A percentile compares a stretch with the other conserved stretches of the same genome.
Evolutionary conservation across 2,888 invertebrate species (phyloP).

Genomic region (Drosophila mimetica): DNA sequence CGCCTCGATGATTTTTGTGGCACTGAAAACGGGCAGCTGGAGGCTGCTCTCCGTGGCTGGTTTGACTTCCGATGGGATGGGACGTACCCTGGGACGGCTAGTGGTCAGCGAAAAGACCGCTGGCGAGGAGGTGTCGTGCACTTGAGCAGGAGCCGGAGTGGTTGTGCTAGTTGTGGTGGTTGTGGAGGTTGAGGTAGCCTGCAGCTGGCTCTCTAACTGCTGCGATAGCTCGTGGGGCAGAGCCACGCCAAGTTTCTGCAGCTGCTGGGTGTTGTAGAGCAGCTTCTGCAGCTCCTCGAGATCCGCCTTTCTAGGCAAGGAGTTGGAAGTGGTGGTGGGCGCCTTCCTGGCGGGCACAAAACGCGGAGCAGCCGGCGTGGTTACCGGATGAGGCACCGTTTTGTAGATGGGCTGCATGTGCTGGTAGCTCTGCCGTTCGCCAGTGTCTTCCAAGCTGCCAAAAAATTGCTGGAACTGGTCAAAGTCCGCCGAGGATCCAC

Average conservation of each 20-base stretch:
- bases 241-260: constrained; percentile 78
- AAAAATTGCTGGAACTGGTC: constrained; percentile 71
- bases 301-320: constrained; percentile 81
- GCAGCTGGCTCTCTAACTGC: constrained; percentile 73
- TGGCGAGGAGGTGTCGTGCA: constrained; percentile 68
- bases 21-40: constrained; percentile 80
- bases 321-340: constrained; percentile 1
- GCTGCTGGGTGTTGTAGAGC: constrained; percentile 84
- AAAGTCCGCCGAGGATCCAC: constrained; percentile 38
- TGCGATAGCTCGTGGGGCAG: constrained; percentile 75
- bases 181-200: constrained; percentile 25
- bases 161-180: constrained; percentile 22
- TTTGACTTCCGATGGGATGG: constrained; percentile 36
- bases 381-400: constrained; percentile 48
- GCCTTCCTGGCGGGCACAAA: constrained; percentile 29
- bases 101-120: constrained; percentile 81
- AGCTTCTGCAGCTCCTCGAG: constrained; percentile 85
- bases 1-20: constrained; percentile 82
- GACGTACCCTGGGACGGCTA: constrained; percentile 55
- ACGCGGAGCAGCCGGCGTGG: constrained; percentile 31
- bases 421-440: constrained; percentile 70
- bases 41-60: constrained; percentile 74
- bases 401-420: constrained; percentile 80
- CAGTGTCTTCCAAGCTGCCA: constrained; percentile 64
- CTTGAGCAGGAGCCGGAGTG: constrained; percentile 28